phyloP scores from a whole-genome alignment of 2,888 invertebrate species.

The Octonoba sinensis region DNA sequence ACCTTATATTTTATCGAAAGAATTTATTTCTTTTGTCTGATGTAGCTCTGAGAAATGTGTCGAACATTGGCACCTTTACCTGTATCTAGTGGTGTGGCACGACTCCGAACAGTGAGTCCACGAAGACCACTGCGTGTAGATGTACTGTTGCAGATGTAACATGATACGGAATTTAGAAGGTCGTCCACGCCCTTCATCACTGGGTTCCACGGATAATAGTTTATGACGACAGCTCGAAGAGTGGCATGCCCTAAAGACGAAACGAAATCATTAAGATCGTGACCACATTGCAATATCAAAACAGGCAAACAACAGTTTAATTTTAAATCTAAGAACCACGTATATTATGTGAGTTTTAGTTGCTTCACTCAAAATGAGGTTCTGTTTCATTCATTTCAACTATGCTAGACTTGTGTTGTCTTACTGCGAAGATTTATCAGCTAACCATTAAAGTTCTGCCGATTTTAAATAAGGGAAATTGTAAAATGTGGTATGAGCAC shows the following conservation, averaged over 20 bases:
- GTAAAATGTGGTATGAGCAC: too few relatives aligned
- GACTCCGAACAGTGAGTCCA: conserved; percentile 86
- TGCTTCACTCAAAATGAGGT: background rate
- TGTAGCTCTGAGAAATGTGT: too few relatives aligned
- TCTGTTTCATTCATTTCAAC: background rate
- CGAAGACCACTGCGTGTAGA: conserved; percentile 78
- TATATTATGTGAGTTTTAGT: background rate
- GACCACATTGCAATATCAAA: background rate
- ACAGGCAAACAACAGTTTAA: background rate
- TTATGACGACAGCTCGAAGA: conserved; percentile 14
- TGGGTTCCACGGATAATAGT: conserved; percentile 11
- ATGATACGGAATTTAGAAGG: conserved; percentile 64
- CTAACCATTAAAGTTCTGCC: too few relatives aligned
- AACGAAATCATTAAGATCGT: conserved; percentile 1
- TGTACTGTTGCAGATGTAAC: conserved; percentile 68
- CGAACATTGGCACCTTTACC: background rate
- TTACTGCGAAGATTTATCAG: too few relatives aligned
- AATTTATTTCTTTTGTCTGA: too few relatives aligned
- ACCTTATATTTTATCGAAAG: too few relatives aligned
- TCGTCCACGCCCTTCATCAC: conserved; percentile 67
- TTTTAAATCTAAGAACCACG: background rate
- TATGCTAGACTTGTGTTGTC: too few relatives aligned
- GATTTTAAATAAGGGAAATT: too few relatives aligned
- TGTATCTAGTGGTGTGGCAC: conserved; percentile 84
- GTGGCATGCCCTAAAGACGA: conserved; percentile 16